Percentiles rank a stretch among this genome's conserved stretches.
These are phyloP conservation scores for Dreissena rostriformis DNA, from an alignment of 1,140 invertebrate species.

Conservation along the genomic window DNA sequence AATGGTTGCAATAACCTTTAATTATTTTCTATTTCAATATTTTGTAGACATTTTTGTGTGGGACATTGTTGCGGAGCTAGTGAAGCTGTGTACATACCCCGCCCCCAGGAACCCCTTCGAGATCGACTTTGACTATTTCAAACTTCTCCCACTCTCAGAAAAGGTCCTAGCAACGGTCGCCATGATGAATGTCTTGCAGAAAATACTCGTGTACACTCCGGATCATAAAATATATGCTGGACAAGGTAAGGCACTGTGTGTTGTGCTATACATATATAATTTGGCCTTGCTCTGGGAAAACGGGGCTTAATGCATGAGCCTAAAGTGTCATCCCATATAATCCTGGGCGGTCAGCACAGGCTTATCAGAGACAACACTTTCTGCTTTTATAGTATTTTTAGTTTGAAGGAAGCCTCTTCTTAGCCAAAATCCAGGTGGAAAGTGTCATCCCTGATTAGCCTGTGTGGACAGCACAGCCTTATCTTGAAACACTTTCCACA, in stretches of 20 bases:
- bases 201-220: slow-evolving; percentile 66
- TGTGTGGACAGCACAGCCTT: too few relatives aligned
- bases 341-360: too few relatives aligned
- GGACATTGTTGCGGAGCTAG: slow-evolving; percentile 73
- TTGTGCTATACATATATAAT: too few relatives aligned
- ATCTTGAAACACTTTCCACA: too few relatives aligned
- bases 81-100: slow-evolving; percentile 75
- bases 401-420: too few relatives aligned
- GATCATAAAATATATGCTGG: slow-evolving; percentile 69
- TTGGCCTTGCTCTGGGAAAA: too few relatives aligned
- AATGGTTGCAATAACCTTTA: background rate
- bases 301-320: too few relatives aligned
- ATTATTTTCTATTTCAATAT: background rate
- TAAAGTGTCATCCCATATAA: too few relatives aligned
- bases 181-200: slow-evolving; percentile 71
- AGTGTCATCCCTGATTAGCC: too few relatives aligned
- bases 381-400: too few relatives aligned
- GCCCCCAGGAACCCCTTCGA: slow-evolving; percentile 75
- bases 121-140: slow-evolving; percentile 74
- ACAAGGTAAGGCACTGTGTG: slow-evolving; percentile 62
- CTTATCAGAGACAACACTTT: too few relatives aligned
- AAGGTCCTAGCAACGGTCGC: slow-evolving; percentile 68
- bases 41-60: slow-evolving; percentile 69
- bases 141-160: slow-evolving; percentile 64
- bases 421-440: too few relatives aligned